Conservation (phyloP, 2,888 invertebrate species). For the Nebria brevicollis region DNA sequence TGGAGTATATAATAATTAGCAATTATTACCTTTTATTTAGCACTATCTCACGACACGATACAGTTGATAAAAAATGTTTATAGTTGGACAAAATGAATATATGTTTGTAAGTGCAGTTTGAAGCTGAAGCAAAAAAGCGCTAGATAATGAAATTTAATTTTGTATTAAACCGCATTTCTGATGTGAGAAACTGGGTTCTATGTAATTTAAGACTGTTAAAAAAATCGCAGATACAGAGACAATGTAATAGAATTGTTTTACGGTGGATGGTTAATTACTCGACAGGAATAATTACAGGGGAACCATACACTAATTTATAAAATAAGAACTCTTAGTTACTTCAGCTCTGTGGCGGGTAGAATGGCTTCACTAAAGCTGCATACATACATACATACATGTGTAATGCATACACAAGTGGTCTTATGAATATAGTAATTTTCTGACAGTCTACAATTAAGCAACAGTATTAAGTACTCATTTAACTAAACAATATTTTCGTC, state of each 20-base stretch:
- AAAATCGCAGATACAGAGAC: neutral
- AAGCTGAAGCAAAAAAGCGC: neutral
- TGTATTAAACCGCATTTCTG: neutral
- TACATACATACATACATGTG: neutral
- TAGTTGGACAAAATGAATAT: neutral
- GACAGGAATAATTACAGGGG: slow-evolving; percentile 30
- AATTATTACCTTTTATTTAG: too few species aligned
- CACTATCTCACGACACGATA: too few species aligned
- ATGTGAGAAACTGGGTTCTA: neutral
- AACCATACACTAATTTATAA: slow-evolving; percentile 39
- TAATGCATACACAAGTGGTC: slow-evolving; percentile 38
- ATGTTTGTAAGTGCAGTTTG: neutral
- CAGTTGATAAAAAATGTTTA: neutral
- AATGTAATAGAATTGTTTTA: neutral
- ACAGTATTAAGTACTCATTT: slow-evolving; percentile 39
- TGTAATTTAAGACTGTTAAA: neutral
- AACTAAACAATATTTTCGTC: slow-evolving; percentile 25
- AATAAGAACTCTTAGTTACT: slow-evolving; percentile 23
- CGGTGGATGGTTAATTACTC: slow-evolving; percentile 41
- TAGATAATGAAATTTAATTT: neutral
- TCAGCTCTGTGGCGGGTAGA: slow-evolving; percentile 3
- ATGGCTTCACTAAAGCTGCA: neutral
- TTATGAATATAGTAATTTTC: slow-evolving; percentile 45
- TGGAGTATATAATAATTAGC: too few species aligned
- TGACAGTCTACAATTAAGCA: slow-evolving; percentile 41